phyloP scores from a whole-genome alignment of 2,113 vertebrate species.

The Brachyistius frenatus region DNA sequence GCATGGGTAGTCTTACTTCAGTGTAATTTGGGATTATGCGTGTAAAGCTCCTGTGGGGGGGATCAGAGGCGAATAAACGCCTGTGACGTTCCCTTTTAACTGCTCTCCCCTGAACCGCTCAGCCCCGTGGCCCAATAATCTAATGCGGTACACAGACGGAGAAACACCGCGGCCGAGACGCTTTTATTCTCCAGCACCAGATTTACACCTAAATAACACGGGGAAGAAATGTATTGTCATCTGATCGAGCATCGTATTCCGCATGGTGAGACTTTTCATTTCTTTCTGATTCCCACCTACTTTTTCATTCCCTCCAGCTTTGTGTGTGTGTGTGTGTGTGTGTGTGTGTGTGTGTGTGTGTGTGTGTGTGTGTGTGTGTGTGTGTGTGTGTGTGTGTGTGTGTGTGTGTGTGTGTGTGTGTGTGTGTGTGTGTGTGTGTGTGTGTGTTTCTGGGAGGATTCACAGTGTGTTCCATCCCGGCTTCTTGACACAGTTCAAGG shows the following conservation, averaged over 20 bases:
- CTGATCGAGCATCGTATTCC: conserved; percentile 18
- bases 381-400: not conserved
- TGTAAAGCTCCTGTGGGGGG: conserved; percentile 69
- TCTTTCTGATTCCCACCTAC: conserved; percentile 17
- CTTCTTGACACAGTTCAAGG: conserved; percentile 18
- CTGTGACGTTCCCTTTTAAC: conserved; percentile 63
- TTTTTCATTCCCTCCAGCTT: conserved; percentile 8
- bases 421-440: not conserved
- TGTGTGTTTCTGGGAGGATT: conserved; percentile 32
- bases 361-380: conserved; percentile 1
- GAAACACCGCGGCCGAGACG: not conserved
- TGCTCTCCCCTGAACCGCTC: conserved; percentile 41
- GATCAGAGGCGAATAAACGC: conserved; percentile 70
- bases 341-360: conserved; percentile 3
- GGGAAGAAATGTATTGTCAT: conserved; percentile 1
- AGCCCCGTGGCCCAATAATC: conserved; percentile 51
- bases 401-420: not conserved
- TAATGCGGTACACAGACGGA: conserved; percentile 7
- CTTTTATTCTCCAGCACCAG: not conserved
- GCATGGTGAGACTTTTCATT: conserved; percentile 34
- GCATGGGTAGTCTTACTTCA: conserved; percentile 65
- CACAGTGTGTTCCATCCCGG: conserved; percentile 40
- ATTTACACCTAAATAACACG: not conserved
- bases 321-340: not conserved
- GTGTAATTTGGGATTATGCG: conserved; percentile 79